Evolutionary conservation across 2,888 invertebrate genomes (phyloP).

Genomic region (Drosophila mercatorum): DNA sequence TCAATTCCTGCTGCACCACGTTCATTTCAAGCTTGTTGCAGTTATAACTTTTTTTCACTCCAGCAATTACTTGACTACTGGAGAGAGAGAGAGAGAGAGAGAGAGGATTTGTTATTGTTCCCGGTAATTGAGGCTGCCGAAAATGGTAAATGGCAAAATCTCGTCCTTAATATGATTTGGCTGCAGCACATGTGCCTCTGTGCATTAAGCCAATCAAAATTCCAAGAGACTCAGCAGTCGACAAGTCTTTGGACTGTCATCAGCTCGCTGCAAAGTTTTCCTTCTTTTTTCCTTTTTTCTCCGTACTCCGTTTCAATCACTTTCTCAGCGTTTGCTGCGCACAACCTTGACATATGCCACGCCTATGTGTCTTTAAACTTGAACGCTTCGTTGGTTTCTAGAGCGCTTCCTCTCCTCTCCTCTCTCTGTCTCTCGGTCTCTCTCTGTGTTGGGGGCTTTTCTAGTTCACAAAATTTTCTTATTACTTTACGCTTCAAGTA

Average conservation of each 20-base stretch:
- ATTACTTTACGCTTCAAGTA: slow-evolving; percentile 70
- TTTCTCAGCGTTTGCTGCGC: slow-evolving; percentile 28
- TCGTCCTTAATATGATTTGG: slow-evolving; percentile 54
- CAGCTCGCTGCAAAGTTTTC: slow-evolving; percentile 24
- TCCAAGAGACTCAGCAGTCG: slow-evolving; percentile 28
- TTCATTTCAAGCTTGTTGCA: slow-evolving; percentile 44
- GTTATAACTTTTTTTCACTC: slow-evolving; percentile 48
- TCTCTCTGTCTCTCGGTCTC: not conserved
- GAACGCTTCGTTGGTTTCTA: slow-evolving; percentile 43
- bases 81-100: not conserved
- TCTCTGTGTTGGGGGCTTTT: slow-evolving; percentile 18
- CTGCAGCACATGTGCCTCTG: slow-evolving; percentile 9
- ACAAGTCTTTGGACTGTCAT: no score
- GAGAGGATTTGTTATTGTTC: slow-evolving; percentile 12
- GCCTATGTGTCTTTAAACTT: slow-evolving; percentile 48
- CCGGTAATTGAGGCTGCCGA: slow-evolving; percentile 19
- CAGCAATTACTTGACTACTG: slow-evolving; percentile 46
- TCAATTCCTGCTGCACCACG: slow-evolving; percentile 50
- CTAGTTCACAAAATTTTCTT: slow-evolving; percentile 65
- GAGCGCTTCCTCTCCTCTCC: not conserved
- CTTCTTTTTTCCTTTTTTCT: not conserved
- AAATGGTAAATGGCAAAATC: slow-evolving; percentile 26
- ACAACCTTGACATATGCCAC: slow-evolving; percentile 68
- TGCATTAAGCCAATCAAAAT: slow-evolving; percentile 54
- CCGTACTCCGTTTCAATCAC: slow-evolving; percentile 45